A percentile compares a stretch with the other conserved stretches of the same genome.
These are phyloP conservation scores for Gymnothorax javanicus DNA, from an alignment of 2,797 vertebrate species.

Conservation along the genomic window DNA sequence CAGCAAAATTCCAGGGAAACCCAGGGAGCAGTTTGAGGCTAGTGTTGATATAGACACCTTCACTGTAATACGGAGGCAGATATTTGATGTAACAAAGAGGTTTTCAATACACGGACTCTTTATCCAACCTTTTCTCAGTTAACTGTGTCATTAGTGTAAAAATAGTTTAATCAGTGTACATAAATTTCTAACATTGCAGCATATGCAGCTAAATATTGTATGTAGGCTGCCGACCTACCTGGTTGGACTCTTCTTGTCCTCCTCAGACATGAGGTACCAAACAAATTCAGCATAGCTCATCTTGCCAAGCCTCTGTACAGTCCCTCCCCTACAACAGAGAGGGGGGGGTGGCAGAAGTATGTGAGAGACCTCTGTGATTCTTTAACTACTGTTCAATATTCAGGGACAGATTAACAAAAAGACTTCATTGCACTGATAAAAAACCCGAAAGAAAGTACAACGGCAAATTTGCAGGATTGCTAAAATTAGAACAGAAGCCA, in stretches of 20 bases:
- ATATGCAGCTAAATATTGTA: too few relatives aligned
- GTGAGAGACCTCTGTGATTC: background rate
- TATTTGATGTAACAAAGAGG: too few relatives aligned
- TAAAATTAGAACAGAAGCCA: too few relatives aligned
- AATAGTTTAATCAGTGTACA: too few relatives aligned
- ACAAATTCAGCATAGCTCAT: constrained; percentile 99
- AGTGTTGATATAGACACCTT: too few relatives aligned
- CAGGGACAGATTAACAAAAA: background rate
- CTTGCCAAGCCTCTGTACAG: constrained; percentile 87
- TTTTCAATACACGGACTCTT: too few relatives aligned
- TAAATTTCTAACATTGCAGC: too few relatives aligned
- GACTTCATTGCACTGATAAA: background rate
- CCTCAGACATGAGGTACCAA: constrained; percentile 97
- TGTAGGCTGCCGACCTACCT: constrained; percentile 71
- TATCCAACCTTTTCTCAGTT: too few relatives aligned
- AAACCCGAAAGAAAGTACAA: background rate
- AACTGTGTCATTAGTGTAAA: too few relatives aligned
- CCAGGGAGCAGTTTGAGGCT: too few relatives aligned
- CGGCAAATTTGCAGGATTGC: background rate
- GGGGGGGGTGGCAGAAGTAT: constrained; percentile 2
- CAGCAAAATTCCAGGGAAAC: too few relatives aligned
- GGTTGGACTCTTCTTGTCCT: constrained; percentile 95
- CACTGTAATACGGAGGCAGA: too few relatives aligned
- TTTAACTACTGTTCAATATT: background rate
- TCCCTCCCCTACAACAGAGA: constrained; percentile 76